Evolutionary conservation across 2,888 invertebrate genomes (phyloP), one percentile per base, ranked within the genome.

Genomic region (Gymnoscelis rufifasciata): DNA sequence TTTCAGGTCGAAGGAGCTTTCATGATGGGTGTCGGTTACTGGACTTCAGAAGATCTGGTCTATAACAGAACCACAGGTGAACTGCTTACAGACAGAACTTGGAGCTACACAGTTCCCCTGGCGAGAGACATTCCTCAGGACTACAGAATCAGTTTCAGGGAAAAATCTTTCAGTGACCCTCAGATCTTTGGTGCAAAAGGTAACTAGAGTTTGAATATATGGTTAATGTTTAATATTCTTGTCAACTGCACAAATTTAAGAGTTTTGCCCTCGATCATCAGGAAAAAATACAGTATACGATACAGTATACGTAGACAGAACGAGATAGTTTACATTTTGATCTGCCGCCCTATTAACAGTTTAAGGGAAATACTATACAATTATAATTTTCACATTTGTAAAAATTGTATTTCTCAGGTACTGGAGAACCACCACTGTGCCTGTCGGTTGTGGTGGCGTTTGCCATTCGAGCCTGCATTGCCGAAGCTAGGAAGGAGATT

Each of bases 81-180:
- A 62, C 68, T 94, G 1, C 76, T 93, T 2, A 94, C 94, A 0
- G 90, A 93, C 59, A 90, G 94, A 31, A 93, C 95, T 2, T 96
- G 95, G 95, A 91, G 90, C 54, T 95, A 95, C 66, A 91, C 92
- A 61, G 91, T 92, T 0, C 94, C 94, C 0, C 91, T 92, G 4
- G 90, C 90, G 0, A 93, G 91, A 66, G 95, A 95, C 58, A 94
- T 94, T 55, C 94, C 94, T 0, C 87, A 91, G 13, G 93, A 94
- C 70, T 92, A 94, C 56, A 89, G 93, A 43, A 83, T 94, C 0
- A 90, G 90, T 41, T 89, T 95, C 41, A 80, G 90, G 15, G 90
- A 90, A 57, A 91, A 92, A 56, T 89, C 90, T 31, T 82, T 90
- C 4, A 93, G 92, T 70, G 82, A 86, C 0, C 60, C 83, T 1